Evolutionary conservation across 2,888 invertebrate genomes (phyloP), one percentile per base, ranked within the genome.

Genomic region (Myopa testacea): DNA sequence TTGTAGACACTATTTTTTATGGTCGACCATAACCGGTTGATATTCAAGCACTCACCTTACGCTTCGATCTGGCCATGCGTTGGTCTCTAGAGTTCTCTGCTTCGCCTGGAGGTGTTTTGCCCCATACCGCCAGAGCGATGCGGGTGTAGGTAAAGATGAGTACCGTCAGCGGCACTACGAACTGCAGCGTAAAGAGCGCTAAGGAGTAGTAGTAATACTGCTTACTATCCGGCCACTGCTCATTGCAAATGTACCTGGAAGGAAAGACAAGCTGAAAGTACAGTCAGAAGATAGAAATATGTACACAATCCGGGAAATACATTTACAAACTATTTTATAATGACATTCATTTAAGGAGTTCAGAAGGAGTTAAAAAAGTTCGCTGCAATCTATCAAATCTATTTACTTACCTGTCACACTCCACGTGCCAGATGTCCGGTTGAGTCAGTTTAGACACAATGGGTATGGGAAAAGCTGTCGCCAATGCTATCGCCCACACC

Each of bases 91-190:
- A 93, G 79, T 94, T 93, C 86, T 96, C 95, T 0, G 96, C 96
- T 88, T 97, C 97, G 0, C 97, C 97, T 0, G 97, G 96, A 8
- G 95, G 94, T 58, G 94, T 91, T 81, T 95, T 94, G 37, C 95
- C 95, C 96, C 96, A 96, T 67, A 97, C 95, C 16, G 95, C 94
- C 71, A 94, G 91, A 0, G 95, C 96, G 79, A 97, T 97, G 82
- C 95, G 92, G 2, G 94, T 93, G 87, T 97, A 97, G 0, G 97
- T 96, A 87, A 94, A 95, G 78, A 96, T 91, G 19, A 97, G 91
- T 62, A 96, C 95, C 38, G 92, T 88, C 80, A 96, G 90, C 0
- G 97, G 97, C 81, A 97, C 91, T 79, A 95, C 92, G 88, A 96
- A 97, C 89, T 97, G 97, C 72, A 97, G 91, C 63, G 93, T 91